Conservation (phyloP, 92 coral and sea anemone genomes). For the Diadumene lineata region DNA sequence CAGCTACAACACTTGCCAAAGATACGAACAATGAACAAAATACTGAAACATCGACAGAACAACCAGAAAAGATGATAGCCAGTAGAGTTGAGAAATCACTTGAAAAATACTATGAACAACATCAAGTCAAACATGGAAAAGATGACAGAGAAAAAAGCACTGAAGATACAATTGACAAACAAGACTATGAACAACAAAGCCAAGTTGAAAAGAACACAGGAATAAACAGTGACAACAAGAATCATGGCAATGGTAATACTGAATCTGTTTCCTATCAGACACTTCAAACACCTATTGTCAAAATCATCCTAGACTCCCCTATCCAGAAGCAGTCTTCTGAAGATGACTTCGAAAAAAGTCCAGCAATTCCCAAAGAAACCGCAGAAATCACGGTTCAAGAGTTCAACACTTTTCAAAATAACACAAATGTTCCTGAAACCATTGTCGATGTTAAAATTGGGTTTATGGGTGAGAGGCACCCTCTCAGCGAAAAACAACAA, state of each 20-base stretch:
- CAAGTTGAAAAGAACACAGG: not conserved
- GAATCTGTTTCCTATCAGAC: not conserved
- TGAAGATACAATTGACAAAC: too few species aligned
- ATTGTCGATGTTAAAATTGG: constrained; percentile 8
- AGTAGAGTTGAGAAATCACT: constrained; percentile 19
- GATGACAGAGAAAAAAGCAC: not conserved
- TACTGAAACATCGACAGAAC: not conserved
- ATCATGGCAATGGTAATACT: not conserved
- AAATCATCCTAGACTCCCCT: not conserved
- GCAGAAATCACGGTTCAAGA: constrained; percentile 7
- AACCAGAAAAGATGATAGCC: not conserved
- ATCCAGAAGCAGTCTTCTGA: not conserved
- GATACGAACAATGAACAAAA: not conserved
- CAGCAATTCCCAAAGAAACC: constrained; percentile 9
- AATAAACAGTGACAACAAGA: not conserved
- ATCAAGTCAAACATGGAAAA: not conserved
- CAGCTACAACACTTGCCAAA: constrained; percentile 5
- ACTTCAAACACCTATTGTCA: not conserved
- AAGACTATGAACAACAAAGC: too few species aligned
- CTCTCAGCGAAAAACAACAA: not conserved
- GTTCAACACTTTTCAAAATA: not conserved
- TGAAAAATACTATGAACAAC: constrained; percentile 13
- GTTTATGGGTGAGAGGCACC: not conserved
- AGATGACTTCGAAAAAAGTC: not conserved
- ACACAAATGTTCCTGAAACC: not conserved